Evolutionary conservation across 2,113 vertebrate genomes (phyloP), one percentile per base, ranked within the genome.

Genomic region (Puma concolor): DNA sequence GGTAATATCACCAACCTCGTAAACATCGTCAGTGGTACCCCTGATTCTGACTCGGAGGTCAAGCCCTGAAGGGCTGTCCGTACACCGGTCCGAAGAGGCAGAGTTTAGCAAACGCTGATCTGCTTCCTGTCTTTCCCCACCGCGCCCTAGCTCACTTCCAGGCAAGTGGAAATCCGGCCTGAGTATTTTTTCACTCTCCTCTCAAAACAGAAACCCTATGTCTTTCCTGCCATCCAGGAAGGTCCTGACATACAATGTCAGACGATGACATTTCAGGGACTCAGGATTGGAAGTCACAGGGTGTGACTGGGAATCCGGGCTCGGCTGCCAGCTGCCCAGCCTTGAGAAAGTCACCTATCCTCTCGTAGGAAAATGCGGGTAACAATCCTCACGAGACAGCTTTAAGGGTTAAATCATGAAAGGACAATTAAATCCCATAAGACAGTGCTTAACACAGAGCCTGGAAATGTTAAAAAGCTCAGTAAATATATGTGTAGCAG

Each of bases 1-100:
- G 60, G n/a, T 36, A 36, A 31, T 7, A 57, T 38, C n/a, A 14
- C 27, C 5, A 9, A 31, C 67, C 57, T 29, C 19, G 27, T 13
- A 23, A 69, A 80, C 33, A 14, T 0, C 0, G 0, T 33, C 44
- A 41, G 38, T 0, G 1, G 19, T 7, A n/a, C 3, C 2, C 1
- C 1, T 16, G 13, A 29, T 31, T 63, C 48, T 3, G 5, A 25
- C 1, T 0, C 69, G 63, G 8, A 64, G 50, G 52, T 23, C 31
- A 25, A 15, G 36, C 7, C 5, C 60, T 29, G 29, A 41, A 88
- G 60, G n/a, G 44, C 1, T 1, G 7, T 41, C 33, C 19, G 0
- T 0, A 2, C 2, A 11, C 15, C 9, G 8, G 25, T 12, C 5
- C 2, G 25, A 25, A 23, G 31, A 21, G 31, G 71, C 0, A 15